A percentile compares a stretch with the other conserved stretches of the same genome.
phyloP scores from a whole-genome alignment of 37 sponge, comb jelly and placozoan genomes.

The Petrosia ficiformis region DNA sequence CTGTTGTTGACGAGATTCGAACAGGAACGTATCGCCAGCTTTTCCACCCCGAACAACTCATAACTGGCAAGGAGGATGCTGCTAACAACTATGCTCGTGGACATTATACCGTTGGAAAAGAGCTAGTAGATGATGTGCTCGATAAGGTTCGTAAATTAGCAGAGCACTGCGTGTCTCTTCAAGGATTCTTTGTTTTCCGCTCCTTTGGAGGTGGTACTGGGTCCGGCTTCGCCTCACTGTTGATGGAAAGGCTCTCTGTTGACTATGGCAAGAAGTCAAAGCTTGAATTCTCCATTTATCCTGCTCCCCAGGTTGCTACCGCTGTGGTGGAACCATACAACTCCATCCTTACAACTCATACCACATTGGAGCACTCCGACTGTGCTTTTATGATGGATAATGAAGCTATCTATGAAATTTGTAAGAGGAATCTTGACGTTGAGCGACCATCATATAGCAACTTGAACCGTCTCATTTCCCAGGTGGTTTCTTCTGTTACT shows the following conservation, averaged over 20 bases:
- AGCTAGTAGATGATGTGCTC: slow-evolving; percentile 70
- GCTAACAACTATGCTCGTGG: slow-evolving; percentile 99
- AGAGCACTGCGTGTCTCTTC: slow-evolving; percentile 89
- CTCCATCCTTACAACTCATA: slow-evolving; percentile 97
- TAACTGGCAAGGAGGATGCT: slow-evolving; percentile 97
- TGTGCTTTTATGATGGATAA: slow-evolving; percentile 99
- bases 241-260: slow-evolving; percentile 92
- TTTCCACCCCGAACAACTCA: slow-evolving; percentile 96
- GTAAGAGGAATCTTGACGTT: slow-evolving; percentile 90
- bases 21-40: slow-evolving; percentile 91
- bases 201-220: slow-evolving; percentile 99
- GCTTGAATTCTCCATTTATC: slow-evolving; percentile 96
- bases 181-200: slow-evolving; percentile 91
- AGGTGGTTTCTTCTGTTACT: slow-evolving; percentile 95
- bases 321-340: slow-evolving; percentile 99
- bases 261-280: slow-evolving; percentile 99
- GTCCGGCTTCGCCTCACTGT: slow-evolving; percentile 94
- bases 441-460: slow-evolving; percentile 95
- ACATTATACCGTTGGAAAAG: slow-evolving; percentile 96
- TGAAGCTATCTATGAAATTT: slow-evolving; percentile 97
- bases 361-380: slow-evolving; percentile 98
- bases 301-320: slow-evolving; percentile 94
- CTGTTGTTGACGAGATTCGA: slow-evolving; percentile 84
- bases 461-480: slow-evolving; percentile 90
- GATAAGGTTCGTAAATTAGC: slow-evolving; percentile 92